Base-by-base conservation (phyloP, 2,888 invertebrate species). In the Drosophila trichaetosa region DNA sequence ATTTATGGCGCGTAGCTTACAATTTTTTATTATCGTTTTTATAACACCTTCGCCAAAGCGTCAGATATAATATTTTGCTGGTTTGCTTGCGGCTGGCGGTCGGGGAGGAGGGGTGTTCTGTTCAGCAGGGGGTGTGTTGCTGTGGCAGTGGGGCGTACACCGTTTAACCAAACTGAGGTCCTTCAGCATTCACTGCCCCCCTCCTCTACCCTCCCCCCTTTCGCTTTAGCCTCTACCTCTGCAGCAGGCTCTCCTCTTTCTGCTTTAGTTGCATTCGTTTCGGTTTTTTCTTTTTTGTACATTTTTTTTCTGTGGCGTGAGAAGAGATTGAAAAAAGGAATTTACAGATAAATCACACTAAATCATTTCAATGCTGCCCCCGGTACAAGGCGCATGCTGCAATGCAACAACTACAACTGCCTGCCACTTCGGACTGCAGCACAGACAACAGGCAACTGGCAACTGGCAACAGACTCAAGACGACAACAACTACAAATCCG, bases 311-410 rank as follows among this genome's bases (percentile, higher is more conserved):
- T 82, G 89, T 69, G 90, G 90, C 90, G 90, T 90, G 90, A 90
- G 90, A 90, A 91, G 90, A 90, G 90, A 90, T 90, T 91, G 87
- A 91, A 90, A 84, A 80, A 78, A 86, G 90, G 91, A 89, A 91
- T 89, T 87, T 86, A 80, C 90, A 91, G 90, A 90, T 90, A 90
- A 90, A 90, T 90, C 90, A 90, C 91, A 90, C 89, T 89, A 91
- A 91, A 90, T 91, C 90, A 86, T 86, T 91, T 91, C 90, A 83
- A 89, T 83, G 79, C 74, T 57, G 76, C 68, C 69, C 69, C 70
- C 82, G 79, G 85, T 76, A 64, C 70, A 57, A 63, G 75, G 73
- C 83, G 80, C 88, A 82, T 89, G 88, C 88, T 67, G 80, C 88
- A 77, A 82, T 87, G 87, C 88, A 76, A 61, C 71, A 59, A 73